These are phyloP conservation scores for Tenebrosternarchus preto DNA, from an alignment of 2,113 vertebrate species.

Conservation along the genomic window DNA sequence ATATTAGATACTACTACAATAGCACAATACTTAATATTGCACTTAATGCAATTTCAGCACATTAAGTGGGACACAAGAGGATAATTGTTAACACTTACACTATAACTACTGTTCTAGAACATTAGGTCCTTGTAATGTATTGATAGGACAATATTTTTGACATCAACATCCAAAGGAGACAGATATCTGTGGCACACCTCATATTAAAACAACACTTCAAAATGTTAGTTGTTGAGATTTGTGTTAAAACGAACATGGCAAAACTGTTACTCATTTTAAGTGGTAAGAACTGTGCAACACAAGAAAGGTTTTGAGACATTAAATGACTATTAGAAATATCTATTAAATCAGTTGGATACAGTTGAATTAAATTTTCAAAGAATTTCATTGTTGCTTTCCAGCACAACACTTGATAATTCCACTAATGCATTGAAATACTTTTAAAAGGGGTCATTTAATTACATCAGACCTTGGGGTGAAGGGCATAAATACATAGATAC, in stretches of 20 bases:
- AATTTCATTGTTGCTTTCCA: neutral
- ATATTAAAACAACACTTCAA: neutral
- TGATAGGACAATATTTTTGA: constrained; percentile 13
- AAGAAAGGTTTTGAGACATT: neutral
- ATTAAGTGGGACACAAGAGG: constrained; percentile 16
- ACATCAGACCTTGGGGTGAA: neutral
- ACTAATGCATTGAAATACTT: neutral
- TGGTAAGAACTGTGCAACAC: too few relatives aligned
- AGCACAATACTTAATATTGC: constrained; percentile 57
- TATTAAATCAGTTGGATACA: neutral
- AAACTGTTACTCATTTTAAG: neutral
- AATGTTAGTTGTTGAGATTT: neutral
- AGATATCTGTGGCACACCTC: constrained; percentile 16
- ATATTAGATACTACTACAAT: constrained; percentile 56
- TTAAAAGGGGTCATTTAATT: too few relatives aligned
- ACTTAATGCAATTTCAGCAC: constrained; percentile 32
- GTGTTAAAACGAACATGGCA: neutral
- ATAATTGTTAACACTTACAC: constrained; percentile 55
- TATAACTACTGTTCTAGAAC: constrained; percentile 53
- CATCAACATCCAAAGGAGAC: constrained; percentile 21
- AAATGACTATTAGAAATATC: neutral
- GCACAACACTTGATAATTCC: constrained; percentile 3
- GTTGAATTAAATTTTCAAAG: neutral
- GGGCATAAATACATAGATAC: neutral
- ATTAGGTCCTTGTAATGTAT: constrained; percentile 27